Percentiles rank a stretch among this genome's conserved stretches.
phyloP scores from a whole-genome alignment of 2,888 invertebrate genomes.

The Cactoblastis cactorum region DNA sequence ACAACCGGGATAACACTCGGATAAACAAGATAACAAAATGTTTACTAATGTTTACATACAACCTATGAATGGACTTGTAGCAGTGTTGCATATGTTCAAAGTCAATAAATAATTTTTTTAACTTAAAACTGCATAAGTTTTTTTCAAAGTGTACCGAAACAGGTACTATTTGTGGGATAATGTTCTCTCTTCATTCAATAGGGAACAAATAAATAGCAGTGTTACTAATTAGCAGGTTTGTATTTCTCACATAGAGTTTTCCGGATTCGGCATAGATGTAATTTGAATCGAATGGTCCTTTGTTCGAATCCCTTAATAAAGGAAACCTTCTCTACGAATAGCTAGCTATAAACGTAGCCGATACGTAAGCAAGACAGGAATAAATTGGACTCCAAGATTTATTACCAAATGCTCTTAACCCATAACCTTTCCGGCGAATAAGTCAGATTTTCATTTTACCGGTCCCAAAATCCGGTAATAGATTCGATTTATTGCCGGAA shows the following conservation, averaged over 20 bases:
- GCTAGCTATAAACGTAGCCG: slow-evolving; percentile 57
- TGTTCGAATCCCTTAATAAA: slow-evolving; percentile 57
- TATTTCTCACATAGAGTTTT: slow-evolving; percentile 31
- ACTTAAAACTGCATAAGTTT: no score
- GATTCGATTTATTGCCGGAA: slow-evolving; percentile 20
- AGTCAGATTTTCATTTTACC: slow-evolving; percentile 49
- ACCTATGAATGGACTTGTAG: no score
- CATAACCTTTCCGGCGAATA: slow-evolving; percentile 46
- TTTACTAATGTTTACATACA: no score
- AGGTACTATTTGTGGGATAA: no score
- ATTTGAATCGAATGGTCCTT: slow-evolving; percentile 63
- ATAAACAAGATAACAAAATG: no score
- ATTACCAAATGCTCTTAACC: slow-evolving; percentile 74
- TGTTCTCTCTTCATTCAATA: no score
- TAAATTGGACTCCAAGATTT: slow-evolving; percentile 71
- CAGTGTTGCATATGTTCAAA: no score
- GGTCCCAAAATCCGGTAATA: slow-evolving; percentile 30
- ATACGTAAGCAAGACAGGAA: slow-evolving; percentile 62
- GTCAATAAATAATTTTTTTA: no score
- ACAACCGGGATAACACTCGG: no score
- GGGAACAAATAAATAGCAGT: slow-evolving; percentile 9
- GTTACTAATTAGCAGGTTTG: slow-evolving; percentile 29
- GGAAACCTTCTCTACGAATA: slow-evolving; percentile 56
- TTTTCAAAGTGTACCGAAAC: no score
- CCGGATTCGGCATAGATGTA: slow-evolving; percentile 40